phyloP scores from a whole-genome alignment of 2,888 invertebrate genomes.

The Pachycephus smyrnensis region DNA sequence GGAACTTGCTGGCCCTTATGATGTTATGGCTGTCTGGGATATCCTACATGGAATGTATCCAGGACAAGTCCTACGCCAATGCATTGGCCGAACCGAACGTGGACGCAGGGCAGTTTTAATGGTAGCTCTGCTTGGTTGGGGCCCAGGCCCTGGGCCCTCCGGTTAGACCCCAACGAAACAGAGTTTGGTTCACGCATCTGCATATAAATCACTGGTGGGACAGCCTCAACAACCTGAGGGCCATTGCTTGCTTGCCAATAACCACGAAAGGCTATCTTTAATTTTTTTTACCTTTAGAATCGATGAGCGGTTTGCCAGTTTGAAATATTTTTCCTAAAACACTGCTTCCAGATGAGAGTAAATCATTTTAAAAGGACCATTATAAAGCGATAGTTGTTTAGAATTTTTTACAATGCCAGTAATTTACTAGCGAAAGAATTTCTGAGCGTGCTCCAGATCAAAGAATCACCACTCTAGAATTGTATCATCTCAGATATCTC shows the following conservation, averaged over 20 bases:
- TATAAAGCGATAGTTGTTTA: too few relatives aligned
- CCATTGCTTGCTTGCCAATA: constrained; percentile 43
- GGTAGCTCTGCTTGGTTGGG: constrained; percentile 32
- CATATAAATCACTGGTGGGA: constrained; percentile 61
- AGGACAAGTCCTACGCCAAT: constrained; percentile 43
- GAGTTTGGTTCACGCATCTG: constrained; percentile 48
- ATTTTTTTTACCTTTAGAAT: constrained; percentile 15
- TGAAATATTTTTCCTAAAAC: too few relatives aligned
- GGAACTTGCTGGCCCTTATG: too few relatives aligned
- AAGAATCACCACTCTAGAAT: too few relatives aligned
- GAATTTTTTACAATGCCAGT: too few relatives aligned
- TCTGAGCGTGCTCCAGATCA: too few relatives aligned
- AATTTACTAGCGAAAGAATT: too few relatives aligned
- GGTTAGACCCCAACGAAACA: constrained; percentile 30
- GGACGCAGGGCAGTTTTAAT: constrained; percentile 50
- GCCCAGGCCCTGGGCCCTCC: constrained; percentile 24
- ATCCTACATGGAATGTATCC: constrained; percentile 6
- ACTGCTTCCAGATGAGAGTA: too few relatives aligned
- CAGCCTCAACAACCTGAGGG: constrained; percentile 39
- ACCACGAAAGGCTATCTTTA: constrained; percentile 40
- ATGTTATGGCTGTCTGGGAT: background rate
- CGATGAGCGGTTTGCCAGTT: too few relatives aligned
- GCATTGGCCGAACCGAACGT: constrained; percentile 21
- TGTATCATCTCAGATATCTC: too few relatives aligned
- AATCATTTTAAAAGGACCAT: too few relatives aligned